Evolutionary conservation across 2,888 invertebrate genomes (phyloP).

Genomic region (Stenchaetothrips biformis): DNA sequence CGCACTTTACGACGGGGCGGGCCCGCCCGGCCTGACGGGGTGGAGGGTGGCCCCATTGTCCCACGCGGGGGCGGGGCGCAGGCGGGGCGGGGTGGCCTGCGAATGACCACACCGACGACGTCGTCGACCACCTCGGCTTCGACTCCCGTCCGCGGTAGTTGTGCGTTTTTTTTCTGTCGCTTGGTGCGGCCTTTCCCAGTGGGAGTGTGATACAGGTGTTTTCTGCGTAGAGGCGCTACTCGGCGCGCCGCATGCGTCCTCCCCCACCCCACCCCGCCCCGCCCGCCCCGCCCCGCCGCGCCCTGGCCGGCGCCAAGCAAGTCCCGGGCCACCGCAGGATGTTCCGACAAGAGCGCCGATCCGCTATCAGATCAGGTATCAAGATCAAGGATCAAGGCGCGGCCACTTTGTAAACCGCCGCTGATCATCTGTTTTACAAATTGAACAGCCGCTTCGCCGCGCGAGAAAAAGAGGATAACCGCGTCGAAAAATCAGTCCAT

Average conservation of each 20-base stretch:
- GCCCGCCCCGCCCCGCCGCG: constrained; percentile 4
- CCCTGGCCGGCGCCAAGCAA: neutral
- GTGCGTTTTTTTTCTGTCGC: no score
- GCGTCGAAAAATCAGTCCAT: neutral
- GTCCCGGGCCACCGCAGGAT: neutral
- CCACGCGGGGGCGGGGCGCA: neutral
- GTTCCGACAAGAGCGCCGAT: constrained; percentile 8
- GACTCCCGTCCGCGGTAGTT: no score
- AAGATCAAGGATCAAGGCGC: neutral
- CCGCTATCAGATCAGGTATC: neutral
- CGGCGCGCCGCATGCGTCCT: no score
- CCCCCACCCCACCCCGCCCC: neutral
- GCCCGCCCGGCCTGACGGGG: neutral
- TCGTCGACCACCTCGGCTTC: neutral
- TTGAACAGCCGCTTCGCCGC: neutral
- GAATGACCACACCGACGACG: neutral
- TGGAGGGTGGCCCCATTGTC: neutral
- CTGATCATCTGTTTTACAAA: constrained; percentile 20
- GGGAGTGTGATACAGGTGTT: neutral
- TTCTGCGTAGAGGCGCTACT: neutral
- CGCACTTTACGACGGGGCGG: constrained; percentile 5
- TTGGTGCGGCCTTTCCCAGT: neutral
- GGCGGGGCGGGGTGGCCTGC: no score
- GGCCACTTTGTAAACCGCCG: constrained; percentile 16
- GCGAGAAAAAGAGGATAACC: neutral